Percentiles rank a stretch among this genome's conserved stretches.
These are phyloP conservation scores for Geococcyx californianus DNA, from an alignment of 2,113 vertebrate genomes.

Conservation along the genomic window DNA sequence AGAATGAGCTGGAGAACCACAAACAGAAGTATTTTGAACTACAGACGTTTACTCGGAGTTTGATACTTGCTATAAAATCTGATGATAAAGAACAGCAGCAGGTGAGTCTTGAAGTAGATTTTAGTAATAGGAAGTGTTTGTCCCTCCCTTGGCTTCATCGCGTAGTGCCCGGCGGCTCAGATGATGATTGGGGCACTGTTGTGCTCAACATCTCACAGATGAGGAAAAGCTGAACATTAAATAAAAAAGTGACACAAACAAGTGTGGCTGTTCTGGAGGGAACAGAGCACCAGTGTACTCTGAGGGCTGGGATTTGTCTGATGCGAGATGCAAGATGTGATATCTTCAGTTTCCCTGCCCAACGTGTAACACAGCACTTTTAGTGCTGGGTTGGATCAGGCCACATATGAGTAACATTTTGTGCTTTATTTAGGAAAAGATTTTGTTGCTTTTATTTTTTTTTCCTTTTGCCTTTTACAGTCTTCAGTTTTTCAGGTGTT, in stretches of 20 bases:
- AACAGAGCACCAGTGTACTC: not conserved
- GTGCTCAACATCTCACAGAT: not conserved
- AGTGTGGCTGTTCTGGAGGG: not conserved
- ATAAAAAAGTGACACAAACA: not conserved
- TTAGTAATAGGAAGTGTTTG: not conserved
- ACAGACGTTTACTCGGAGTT: slow-evolving; percentile 86
- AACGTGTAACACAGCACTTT: rapidly evolving
- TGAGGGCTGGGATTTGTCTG: not conserved
- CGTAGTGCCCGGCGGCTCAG: not conserved
- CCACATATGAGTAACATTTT: not conserved
- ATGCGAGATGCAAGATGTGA: not conserved
- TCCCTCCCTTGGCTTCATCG: not conserved
- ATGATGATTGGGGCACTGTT: not conserved
- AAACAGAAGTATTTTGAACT: slow-evolving; percentile 93
- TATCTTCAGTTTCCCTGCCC: not conserved
- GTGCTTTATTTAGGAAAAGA: not conserved
- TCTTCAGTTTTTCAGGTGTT: not conserved
- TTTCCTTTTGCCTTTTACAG: not conserved
- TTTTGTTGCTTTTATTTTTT: not conserved
- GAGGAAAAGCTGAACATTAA: not conserved
- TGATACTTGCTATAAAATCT: slow-evolving; percentile 88
- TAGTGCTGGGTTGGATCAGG: not conserved
- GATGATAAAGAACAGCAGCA: slow-evolving; percentile 93
- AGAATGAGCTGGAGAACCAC: slow-evolving; percentile 91
- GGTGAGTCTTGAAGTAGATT: slow-evolving; percentile 68